These are phyloP conservation scores for Chloromyia formosa DNA, from an alignment of 2,888 invertebrate species.

Conservation along the genomic window DNA sequence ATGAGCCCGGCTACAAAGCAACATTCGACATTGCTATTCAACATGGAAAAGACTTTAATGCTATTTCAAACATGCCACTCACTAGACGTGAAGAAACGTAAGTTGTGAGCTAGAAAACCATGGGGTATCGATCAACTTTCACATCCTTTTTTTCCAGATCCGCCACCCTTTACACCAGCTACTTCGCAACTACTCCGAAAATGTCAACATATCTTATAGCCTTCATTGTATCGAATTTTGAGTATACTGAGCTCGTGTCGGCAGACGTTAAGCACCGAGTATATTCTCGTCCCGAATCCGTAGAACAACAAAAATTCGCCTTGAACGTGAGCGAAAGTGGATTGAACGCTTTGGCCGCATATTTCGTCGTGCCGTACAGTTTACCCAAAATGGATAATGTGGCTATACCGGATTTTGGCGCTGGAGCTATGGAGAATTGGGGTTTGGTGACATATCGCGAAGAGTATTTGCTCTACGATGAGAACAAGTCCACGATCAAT, in stretches of 20 bases:
- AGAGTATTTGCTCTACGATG: conserved; percentile 58
- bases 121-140: no score
- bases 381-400: conserved; percentile 88
- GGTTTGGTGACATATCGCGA: conserved; percentile 76
- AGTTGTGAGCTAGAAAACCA: no score
- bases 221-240: conserved; percentile 74
- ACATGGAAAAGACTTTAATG: conserved; percentile 57
- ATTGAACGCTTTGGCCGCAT: conserved; percentile 73
- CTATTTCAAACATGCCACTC: conserved; percentile 65
- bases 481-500: conserved; percentile 55
- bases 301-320: conserved; percentile 71
- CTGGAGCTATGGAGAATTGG: conserved; percentile 95
- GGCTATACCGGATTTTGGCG: conserved; percentile 83
- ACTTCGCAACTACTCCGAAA: conserved; percentile 64
- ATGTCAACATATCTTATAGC: conserved; percentile 87
- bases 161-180: neutral
- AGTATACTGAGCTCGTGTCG: conserved; percentile 51
- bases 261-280: conserved; percentile 56
- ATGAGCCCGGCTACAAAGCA: conserved; percentile 76
- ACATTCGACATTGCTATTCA: conserved; percentile 60
- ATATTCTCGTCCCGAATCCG: conserved; percentile 58
- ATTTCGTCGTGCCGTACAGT: conserved; percentile 77
- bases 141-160: neutral
- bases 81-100: conserved; percentile 43
- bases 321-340: conserved; percentile 76